Evolutionary conservation across 2,888 invertebrate genomes (phyloP), one percentile per base, ranked within the genome.

Genomic region (Lochmaea crataegi): DNA sequence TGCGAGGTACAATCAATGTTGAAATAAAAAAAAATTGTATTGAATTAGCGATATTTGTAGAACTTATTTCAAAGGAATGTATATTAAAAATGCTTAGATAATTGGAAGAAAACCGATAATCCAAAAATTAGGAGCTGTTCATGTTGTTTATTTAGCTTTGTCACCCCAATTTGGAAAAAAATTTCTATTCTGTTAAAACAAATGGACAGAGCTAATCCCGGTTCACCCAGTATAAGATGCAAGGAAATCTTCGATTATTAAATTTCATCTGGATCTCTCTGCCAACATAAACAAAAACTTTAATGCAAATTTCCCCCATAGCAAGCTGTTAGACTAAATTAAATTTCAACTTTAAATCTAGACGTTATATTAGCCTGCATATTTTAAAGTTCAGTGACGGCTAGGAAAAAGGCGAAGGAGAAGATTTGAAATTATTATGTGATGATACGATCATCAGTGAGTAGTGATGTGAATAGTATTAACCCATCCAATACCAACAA

Each of bases 251-350:
- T 76, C 74, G 76, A 78, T 78, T 78, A 78, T 77, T 78, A 78
- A 77, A 78, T 76, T 75, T 76, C 72, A 75, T 75, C 71, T 67
- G 61, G 61, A 75, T 76, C 75, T 76, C 75, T 71, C 63, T 58
- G 75, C 77, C 75, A 78, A 79, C 76, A 77, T 78, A 79, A 79
- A 79, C 79, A 79, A 78, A 79, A 79, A 78, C 74, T 76, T 76
- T 70, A 75, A 76, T 77, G 75, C 69, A 48, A 74, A 75, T 70
- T 72, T 76, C 76, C 78, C 79, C 77, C 42, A 74, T 48, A 69
- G 71, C 73, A 72, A 72, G 76, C 76, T 69, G 75, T 75, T 75
- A 78, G 72, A 78, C 74, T 76, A 78, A 78, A 78, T 78, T 78
- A 76, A 79, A 77, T 78, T 78, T 75, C 75, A 76, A 77, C 76